phyloP scores from a whole-genome alignment of 2,113 vertebrate genomes.

The Embiotoca jacksoni region DNA sequence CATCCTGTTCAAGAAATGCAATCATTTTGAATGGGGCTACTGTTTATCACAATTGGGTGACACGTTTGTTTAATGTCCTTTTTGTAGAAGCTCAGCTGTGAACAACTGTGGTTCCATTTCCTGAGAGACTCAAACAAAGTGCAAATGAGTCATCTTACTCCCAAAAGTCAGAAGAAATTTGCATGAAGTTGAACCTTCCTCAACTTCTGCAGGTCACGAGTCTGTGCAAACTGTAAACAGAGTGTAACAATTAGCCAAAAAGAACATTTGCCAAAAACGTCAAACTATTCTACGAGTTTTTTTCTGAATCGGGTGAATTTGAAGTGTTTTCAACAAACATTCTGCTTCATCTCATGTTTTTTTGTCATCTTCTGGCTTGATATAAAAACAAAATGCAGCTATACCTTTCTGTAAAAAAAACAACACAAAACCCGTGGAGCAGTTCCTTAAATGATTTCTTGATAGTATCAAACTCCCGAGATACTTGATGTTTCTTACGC shows the following conservation, averaged over 20 bases:
- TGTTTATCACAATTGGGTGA: not conserved
- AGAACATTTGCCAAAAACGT: not conserved
- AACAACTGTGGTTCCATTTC: constrained; percentile 1
- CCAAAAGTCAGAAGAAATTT: not conserved
- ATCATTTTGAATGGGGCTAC: not conserved
- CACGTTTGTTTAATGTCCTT: not conserved
- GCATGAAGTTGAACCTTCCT: not conserved
- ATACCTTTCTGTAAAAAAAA: not conserved
- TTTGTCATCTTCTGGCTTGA: constrained; percentile 6
- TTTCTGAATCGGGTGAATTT: not conserved
- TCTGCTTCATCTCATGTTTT: not conserved
- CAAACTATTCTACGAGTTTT: not conserved
- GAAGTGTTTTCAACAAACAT: not conserved
- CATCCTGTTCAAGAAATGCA: not conserved
- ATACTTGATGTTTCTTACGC: not conserved
- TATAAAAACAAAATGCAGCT: not conserved
- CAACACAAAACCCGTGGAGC: not conserved
- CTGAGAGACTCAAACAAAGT: not conserved
- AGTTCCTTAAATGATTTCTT: not conserved
- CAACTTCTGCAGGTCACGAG: not conserved
- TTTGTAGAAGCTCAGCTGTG: not conserved
- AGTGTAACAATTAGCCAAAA: not conserved
- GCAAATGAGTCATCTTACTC: not conserved
- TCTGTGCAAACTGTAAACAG: too few relatives aligned
- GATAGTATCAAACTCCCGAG: constrained; percentile 8